Evolutionary conservation across 2,888 invertebrate species (phyloP).

Genomic region (Oxytorus armatus): DNA sequence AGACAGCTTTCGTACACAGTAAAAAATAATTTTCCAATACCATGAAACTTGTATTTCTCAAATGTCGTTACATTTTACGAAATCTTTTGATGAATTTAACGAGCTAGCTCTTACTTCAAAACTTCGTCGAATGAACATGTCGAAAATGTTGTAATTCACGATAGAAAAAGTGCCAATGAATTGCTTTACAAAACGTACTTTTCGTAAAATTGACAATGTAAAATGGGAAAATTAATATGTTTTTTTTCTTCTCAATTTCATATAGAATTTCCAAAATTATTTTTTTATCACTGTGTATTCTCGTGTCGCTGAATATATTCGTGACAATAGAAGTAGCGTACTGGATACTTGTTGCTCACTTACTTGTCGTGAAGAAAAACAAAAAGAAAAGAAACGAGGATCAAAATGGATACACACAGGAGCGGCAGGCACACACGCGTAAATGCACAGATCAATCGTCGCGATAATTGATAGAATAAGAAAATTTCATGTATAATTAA

Average conservation of each 20-base stretch:
- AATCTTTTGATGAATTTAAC: not conserved
- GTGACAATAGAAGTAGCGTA: constrained; percentile 27
- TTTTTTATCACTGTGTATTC: not conserved
- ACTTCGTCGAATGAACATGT: constrained; percentile 6
- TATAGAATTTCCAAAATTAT: constrained; percentile 18
- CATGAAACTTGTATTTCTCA: no score
- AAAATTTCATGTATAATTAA: constrained; percentile 25
- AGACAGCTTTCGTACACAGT: constrained; percentile 1
- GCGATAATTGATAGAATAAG: constrained; percentile 25
- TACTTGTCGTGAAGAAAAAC: constrained; percentile 50
- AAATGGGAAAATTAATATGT: constrained; percentile 36
- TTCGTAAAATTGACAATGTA: constrained; percentile 44
- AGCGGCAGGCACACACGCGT: constrained; percentile 39
- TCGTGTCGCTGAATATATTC: constrained; percentile 7
- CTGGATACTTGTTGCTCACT: constrained; percentile 52
- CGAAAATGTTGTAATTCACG: constrained; percentile 14
- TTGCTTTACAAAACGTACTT: constrained; percentile 17
- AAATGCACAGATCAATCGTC: constrained; percentile 28
- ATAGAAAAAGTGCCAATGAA: not conserved
- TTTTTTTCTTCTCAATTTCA: not conserved
- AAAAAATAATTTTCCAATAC: not conserved
- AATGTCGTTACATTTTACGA: constrained; percentile 1
- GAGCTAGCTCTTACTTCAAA: not conserved
- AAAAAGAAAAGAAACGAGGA: constrained; percentile 28
- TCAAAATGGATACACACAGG: constrained; percentile 59